Evolutionary conservation across 1,140 invertebrate species (phyloP).

Genomic region (Teleogryllus occipitalis): DNA sequence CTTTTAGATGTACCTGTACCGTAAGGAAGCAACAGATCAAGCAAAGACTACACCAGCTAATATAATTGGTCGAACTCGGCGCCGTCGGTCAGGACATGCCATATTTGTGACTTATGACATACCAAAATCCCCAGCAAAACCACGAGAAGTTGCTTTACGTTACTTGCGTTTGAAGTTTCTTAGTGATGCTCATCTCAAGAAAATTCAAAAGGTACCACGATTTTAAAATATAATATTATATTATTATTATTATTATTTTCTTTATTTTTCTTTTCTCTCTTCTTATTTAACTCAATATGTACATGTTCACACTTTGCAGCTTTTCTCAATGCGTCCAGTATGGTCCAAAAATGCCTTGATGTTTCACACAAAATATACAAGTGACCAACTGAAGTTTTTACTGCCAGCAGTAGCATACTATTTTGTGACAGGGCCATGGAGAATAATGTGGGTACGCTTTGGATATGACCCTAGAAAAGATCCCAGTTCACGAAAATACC

Average conservation of each 20-base stretch:
- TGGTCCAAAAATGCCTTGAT: conserved; percentile 73
- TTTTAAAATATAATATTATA: too few species aligned
- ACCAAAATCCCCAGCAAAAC: conserved; percentile 42
- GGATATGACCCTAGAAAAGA: conserved; percentile 82
- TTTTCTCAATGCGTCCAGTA: conserved; percentile 72
- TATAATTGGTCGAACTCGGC: conserved; percentile 45
- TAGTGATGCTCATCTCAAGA: conserved; percentile 37
- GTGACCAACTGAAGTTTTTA: conserved; percentile 63
- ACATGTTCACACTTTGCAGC: conserved; percentile 26
- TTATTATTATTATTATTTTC: too few species aligned
- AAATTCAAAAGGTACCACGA: conserved; percentile 38
- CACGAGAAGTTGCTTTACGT: conserved; percentile 41
- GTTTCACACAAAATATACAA: conserved; percentile 51
- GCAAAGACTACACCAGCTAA: conserved; percentile 32
- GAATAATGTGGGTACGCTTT: conserved; percentile 71
- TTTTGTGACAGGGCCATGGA: conserved; percentile 80
- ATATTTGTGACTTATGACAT: conserved; percentile 47
- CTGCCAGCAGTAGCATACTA: conserved; percentile 77
- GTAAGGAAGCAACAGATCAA: conserved; percentile 32
- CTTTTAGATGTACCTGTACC: conserved; percentile 34
- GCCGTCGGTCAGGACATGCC: conserved; percentile 45
- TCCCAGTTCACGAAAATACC: conserved; percentile 67
- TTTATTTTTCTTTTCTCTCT: too few species aligned
- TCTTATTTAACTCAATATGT: conserved; percentile 37
- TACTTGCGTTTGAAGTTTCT: conserved; percentile 42